Evolutionary conservation across 2,113 vertebrate genomes (phyloP), one percentile per base, ranked within the genome.

Genomic region (Ailuropoda melanoleuca): DNA sequence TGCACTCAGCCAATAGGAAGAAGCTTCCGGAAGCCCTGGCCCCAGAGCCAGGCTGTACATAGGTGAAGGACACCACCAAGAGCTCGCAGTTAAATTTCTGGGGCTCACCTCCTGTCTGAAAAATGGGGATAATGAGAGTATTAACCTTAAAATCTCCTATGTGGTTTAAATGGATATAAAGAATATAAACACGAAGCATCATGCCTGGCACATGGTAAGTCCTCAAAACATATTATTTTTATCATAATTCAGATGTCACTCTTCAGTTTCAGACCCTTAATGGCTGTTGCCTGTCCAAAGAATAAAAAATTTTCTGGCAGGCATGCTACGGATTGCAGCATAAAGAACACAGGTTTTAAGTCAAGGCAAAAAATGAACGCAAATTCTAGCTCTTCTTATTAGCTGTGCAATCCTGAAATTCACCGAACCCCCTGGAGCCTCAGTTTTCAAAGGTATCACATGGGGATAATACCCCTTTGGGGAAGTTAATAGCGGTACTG

Each of bases 61-160:
- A 0, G 1, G 14, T 2, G 39, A 19, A 2, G 5, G 26, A 31
- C 0, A 8, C 26, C n/a, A 26, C 46, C 5, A 3, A 53, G 50
- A 37, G 64, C 23, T 43, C 1, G 0, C n/a, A 39, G 55, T 62
- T 72, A 24, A 1, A 26, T 23, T 55, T 46, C 83, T 48, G 18
- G 8, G 15, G 21, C 43, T 92, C 29, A 60, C 14, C 26, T 64
- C 66, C 53, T 50, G 13, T 60, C 53, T 43, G 29, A 17, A 60
- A 80, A 81, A 4, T 11, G 23, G 31, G 15, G 2, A 37, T 18
- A 48, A 68, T 2, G 62, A 50, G 31, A 46, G 55, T 11, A 37
- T 31, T 64, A 50, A 62, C 60, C 53, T 92, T 83, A 53, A 62
- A 72, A 37, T 70, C 43, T 78, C 60, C 66, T 8, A 0, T 18